Base-by-base conservation (phyloP, 2,797 vertebrate genomes). In the Ctenopoma kingsleyae region DNA sequence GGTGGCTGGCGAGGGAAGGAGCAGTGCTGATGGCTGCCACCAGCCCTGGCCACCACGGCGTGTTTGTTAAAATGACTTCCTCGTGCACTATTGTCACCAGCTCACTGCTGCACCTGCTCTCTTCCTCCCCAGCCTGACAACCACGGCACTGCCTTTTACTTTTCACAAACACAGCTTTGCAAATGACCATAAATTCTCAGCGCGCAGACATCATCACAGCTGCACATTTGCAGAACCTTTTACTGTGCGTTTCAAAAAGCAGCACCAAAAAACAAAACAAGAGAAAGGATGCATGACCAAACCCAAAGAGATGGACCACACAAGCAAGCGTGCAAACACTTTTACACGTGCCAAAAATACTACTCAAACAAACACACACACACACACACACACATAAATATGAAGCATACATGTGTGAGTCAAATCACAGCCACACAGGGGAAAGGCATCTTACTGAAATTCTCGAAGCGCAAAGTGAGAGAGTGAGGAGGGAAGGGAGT, bases 1-100 rank as follows among this genome's bases (percentile, higher is more conserved):
- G 12, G 4, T 22, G 41, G 49, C 55, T 55, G 74, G 44, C 25
- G 36, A 63, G 41, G 66, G 51, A 61, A 67, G 66, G 64, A 82
- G 80, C 74, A 64, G 67, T 48, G 71, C 77, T 88, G 84, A 88
- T 82, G 81, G 82, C 80, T 87, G 87, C 76, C 72, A 79, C 74
- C 62, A 54, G 83, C 75, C 82, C 85, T 69, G 76, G 74, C 82
- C 80, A 61, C 84, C 72, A 63, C 52, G 22, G 62, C 70, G 86
- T 79, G 86, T 92, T 89, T 87, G 82, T 88, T 89, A 84, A 90
- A 89, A 87, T 77, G 71, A 89, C 87, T 90, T 91, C 85, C 84
- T 80, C 22, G 19, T 70, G 81, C 82, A 80, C 82, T 76, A 82
- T 88, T 87, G 87, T 90, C 77, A 85, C 63, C 38, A 40, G 78